Percentiles rank a stretch among this genome's conserved stretches.
Conservation (phyloP, 2,113 vertebrate genomes). For the Sorex araneus region DNA sequence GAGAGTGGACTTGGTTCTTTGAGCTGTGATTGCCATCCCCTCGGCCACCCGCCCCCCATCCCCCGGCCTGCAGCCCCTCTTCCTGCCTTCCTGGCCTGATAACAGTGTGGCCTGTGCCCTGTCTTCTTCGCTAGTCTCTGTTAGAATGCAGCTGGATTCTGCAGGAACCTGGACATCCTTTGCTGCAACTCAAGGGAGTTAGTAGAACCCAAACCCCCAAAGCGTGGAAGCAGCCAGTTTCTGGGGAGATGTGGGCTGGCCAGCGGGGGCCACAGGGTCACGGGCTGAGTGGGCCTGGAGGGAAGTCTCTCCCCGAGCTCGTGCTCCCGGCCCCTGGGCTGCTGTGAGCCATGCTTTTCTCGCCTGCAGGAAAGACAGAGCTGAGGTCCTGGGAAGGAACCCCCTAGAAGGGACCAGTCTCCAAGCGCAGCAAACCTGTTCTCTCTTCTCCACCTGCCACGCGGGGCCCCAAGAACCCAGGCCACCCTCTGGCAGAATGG, state of each 20-base stretch:
- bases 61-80: neutral
- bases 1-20: neutral
- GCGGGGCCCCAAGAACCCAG: neutral
- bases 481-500: neutral
- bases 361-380: too few relatives aligned
- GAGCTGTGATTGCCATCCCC: neutral
- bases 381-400: too few relatives aligned
- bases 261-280: too few relatives aligned
- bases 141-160: neutral
- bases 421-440: neutral
- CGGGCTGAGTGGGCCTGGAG: too few relatives aligned
- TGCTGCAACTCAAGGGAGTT: neutral
- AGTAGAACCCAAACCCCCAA: neutral
- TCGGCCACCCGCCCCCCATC: neutral
- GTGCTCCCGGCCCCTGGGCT: too few relatives aligned
- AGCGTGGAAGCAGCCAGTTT: neutral
- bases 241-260: neutral
- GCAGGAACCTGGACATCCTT: constrained; percentile 23
- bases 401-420: too few relatives aligned
- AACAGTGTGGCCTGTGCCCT: too few relatives aligned
- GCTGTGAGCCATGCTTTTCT: too few relatives aligned
- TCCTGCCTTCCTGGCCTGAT: too few relatives aligned
- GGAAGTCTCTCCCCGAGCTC: too few relatives aligned
- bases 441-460: neutral
- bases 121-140: too few relatives aligned